phyloP scores from a whole-genome alignment of 2,797 vertebrate species.

The Pantherophis alleghaniensis region DNA sequence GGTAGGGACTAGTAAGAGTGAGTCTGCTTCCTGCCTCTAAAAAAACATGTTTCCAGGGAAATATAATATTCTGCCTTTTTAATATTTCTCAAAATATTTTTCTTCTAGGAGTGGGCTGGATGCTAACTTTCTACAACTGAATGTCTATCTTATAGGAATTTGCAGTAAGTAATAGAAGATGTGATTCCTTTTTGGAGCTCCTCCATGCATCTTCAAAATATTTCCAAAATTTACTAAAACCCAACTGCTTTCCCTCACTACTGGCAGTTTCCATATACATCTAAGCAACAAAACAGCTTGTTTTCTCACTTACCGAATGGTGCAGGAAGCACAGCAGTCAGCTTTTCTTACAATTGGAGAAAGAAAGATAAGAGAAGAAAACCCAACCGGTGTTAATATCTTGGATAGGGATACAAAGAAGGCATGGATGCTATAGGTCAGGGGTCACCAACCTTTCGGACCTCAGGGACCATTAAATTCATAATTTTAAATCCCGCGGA shows the following conservation, averaged over 20 bases:
- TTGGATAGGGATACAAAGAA: background rate
- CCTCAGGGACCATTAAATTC: no score
- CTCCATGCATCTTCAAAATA: background rate
- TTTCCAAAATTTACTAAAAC: background rate
- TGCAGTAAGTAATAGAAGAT: background rate
- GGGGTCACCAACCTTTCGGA: no score
- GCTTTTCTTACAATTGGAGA: background rate
- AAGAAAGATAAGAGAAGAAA: background rate
- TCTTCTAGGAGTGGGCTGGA: no score
- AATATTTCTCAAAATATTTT: no score
- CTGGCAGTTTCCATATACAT: background rate
- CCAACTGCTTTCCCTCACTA: background rate
- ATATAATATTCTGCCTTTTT: no score
- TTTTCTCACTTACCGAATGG: background rate
- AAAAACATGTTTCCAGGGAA: no score
- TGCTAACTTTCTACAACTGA: no score
- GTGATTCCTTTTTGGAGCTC: background rate
- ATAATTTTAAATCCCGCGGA: no score
- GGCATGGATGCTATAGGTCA: background rate
- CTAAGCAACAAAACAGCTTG: background rate
- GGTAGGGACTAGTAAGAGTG: no score
- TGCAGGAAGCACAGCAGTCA: background rate
- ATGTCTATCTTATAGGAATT: background rate
- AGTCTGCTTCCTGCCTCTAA: no score
- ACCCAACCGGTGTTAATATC: background rate